Evolutionary conservation across 2,888 invertebrate genomes (phyloP).

Genomic region (Hecatera dysodea): DNA sequence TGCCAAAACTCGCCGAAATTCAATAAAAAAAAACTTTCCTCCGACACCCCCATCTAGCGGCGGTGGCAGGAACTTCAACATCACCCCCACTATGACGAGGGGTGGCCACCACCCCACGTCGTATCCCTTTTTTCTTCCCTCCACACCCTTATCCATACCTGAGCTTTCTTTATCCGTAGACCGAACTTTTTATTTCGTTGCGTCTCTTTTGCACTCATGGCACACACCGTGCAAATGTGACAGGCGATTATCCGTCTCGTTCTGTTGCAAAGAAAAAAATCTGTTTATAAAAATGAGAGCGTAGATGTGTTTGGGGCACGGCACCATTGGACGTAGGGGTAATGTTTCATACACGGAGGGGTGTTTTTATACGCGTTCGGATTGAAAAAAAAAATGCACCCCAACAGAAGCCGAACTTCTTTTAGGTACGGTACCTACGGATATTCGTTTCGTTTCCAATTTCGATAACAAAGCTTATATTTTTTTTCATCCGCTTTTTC

Average conservation of each 20-base stretch:
- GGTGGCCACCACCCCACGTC: slow-evolving; percentile 85
- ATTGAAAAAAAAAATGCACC: slow-evolving; percentile 88
- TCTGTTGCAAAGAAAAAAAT: slow-evolving; percentile 87
- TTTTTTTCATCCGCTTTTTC: slow-evolving; percentile 75
- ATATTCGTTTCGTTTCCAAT: slow-evolving; percentile 88
- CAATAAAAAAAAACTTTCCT: slow-evolving; percentile 88
- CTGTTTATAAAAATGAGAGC: slow-evolving; percentile 88
- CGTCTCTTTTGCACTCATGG: slow-evolving; percentile 77
- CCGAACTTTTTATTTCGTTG: slow-evolving; percentile 87
- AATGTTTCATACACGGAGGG: slow-evolving; percentile 89
- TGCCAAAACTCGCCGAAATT: slow-evolving; percentile 89
- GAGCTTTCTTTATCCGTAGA: slow-evolving; percentile 89
- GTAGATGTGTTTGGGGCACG: slow-evolving; percentile 83
- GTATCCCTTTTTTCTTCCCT: slow-evolving; percentile 90
- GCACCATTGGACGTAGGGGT: slow-evolving; percentile 87
- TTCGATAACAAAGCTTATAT: slow-evolving; percentile 90
- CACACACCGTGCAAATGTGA: slow-evolving; percentile 60
- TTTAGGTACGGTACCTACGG: slow-evolving; percentile 87
- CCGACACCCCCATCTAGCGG: slow-evolving; percentile 88
- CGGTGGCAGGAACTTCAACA: slow-evolving; percentile 79
- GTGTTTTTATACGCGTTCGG: slow-evolving; percentile 84
- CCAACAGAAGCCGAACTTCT: slow-evolving; percentile 82
- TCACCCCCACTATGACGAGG: slow-evolving; percentile 75
- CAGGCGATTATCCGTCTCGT: slow-evolving; percentile 72
- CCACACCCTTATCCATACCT: slow-evolving; percentile 90